phyloP scores from a whole-genome alignment of 2,113 vertebrate species.

The Chrysochloris asiatica region DNA sequence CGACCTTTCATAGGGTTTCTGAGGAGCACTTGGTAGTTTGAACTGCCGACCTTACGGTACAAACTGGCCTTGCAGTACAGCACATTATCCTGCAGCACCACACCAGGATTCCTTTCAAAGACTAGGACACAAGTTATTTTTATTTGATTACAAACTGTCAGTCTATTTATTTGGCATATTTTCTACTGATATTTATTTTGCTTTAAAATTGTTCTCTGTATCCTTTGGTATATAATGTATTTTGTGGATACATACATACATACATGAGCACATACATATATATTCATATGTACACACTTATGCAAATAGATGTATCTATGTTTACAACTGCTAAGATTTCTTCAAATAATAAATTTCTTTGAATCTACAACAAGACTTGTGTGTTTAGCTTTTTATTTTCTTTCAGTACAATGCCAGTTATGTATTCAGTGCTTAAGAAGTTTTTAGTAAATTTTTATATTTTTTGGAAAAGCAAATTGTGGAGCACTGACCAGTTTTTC shows the following conservation, averaged over 20 bases:
- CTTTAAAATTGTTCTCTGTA: constrained; percentile 16
- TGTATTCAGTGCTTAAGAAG: background rate
- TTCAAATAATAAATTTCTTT: background rate
- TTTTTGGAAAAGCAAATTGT: constrained; percentile 35
- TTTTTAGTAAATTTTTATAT: background rate
- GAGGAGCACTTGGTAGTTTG: no score
- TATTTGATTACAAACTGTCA: background rate
- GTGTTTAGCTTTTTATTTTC: background rate
- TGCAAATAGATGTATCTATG: background rate
- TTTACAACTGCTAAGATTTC: background rate
- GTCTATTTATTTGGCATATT: background rate
- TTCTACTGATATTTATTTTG: constrained; percentile 14
- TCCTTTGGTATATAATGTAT: background rate
- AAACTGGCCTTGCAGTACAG: no score
- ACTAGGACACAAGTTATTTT: background rate
- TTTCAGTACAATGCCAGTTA: background rate
- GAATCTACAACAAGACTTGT: background rate
- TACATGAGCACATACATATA: no score
- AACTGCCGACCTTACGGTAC: no score
- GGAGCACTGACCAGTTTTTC: background rate
- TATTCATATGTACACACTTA: background rate
- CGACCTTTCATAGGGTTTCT: no score
- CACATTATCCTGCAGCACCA: no score
- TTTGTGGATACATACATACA: background rate
- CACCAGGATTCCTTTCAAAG: constrained; percentile 3